phyloP scores from a whole-genome alignment of 2,113 vertebrate species.

The Cricetomys ansorgei region DNA sequence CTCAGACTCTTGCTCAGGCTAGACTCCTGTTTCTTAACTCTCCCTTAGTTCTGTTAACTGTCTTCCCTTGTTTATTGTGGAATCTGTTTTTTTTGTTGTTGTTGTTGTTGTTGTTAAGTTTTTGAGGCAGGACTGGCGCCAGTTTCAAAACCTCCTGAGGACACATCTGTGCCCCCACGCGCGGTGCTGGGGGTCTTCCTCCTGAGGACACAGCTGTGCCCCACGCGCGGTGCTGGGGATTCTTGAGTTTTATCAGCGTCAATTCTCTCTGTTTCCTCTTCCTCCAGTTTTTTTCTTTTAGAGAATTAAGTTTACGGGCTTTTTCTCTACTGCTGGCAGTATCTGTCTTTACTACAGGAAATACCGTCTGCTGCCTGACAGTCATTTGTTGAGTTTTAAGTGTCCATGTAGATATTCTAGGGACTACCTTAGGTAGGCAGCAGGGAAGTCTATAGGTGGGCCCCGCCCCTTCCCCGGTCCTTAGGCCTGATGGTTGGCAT shows the following conservation, averaged over 20 bases:
- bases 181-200: not conserved
- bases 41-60: not conserved
- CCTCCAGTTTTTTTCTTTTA: conserved; percentile 12
- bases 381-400: conserved; percentile 35
- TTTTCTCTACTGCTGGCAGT: not conserved
- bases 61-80: not conserved
- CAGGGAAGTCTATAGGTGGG: not conserved
- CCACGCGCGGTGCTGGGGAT: not conserved
- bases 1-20: not conserved
- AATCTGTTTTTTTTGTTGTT: not conserved
- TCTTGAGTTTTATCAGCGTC: conserved; percentile 22
- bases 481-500: not conserved
- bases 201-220: too few species aligned
- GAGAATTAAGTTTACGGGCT: not conserved
- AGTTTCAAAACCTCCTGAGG: not conserved
- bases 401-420: not conserved
- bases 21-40: not conserved
- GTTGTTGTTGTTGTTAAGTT: not conserved
- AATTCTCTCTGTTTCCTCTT: not conserved
- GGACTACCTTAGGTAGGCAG: not conserved
- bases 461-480: not conserved
- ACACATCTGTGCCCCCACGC: not conserved
- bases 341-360: conserved; percentile 31
- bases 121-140: not conserved
- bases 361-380: not conserved